Conservation (phyloP, 2,113 vertebrate species). For the Lepus europaeus region DNA sequence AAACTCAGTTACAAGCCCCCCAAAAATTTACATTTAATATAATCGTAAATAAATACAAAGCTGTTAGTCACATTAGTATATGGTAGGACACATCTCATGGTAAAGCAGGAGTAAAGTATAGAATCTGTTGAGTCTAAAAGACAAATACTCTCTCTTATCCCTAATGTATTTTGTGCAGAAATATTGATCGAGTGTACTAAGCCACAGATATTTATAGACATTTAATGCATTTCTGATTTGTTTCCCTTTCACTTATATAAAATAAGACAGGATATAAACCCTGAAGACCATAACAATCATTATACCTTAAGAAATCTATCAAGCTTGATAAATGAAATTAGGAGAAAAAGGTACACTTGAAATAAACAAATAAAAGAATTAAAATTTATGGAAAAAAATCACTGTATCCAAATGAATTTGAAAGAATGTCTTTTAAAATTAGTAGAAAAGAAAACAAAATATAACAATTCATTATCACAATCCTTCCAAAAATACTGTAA, state of each 20-base stretch:
- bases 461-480: neutral
- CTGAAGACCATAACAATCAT: neutral
- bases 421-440: neutral
- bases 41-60: constrained; percentile 37
- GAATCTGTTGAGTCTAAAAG: neutral
- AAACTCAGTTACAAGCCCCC: neutral
- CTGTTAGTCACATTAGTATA: neutral
- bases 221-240: constrained; percentile 41
- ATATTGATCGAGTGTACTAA: neutral
- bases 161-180: constrained; percentile 14
- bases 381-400: constrained; percentile 35
- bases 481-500: neutral
- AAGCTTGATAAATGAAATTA: constrained; percentile 21
- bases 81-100: neutral
- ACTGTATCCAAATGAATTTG: neutral
- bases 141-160: neutral
- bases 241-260: constrained; percentile 22
- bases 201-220: constrained; percentile 4
- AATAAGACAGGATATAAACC: constrained; percentile 14
- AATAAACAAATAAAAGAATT: constrained; percentile 61
- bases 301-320: constrained; percentile 22
- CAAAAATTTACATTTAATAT: constrained; percentile 40
- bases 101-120: neutral
- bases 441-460: constrained; percentile 3
- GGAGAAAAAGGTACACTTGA: neutral